Evolutionary conservation across 1,140 invertebrate species (phyloP).

Genomic region (Xylocopa sonorina): DNA sequence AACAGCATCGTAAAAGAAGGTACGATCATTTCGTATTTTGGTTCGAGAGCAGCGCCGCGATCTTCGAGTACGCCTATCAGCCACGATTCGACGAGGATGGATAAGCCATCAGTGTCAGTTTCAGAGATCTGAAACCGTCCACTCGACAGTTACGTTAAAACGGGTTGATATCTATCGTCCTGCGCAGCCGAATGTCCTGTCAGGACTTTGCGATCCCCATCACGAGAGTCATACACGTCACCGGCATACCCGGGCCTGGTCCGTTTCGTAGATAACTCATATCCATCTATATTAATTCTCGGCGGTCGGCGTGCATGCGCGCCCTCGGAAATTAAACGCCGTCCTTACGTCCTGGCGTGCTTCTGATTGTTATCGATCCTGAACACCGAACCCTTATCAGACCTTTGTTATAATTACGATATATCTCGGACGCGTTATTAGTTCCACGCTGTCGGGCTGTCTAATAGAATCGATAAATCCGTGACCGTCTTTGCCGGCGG

Average conservation of each 20-base stretch:
- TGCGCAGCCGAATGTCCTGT: slow-evolving; percentile 74
- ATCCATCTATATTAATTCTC: slow-evolving; percentile 78
- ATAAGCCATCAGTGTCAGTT: slow-evolving; percentile 80
- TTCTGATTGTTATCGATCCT: slow-evolving; percentile 59
- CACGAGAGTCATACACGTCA: slow-evolving; percentile 79
- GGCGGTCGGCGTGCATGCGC: slow-evolving; percentile 51
- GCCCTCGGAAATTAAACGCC: slow-evolving; percentile 66
- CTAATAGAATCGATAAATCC: not conserved
- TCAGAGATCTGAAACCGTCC: slow-evolving; percentile 75
- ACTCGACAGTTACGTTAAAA: slow-evolving; percentile 79
- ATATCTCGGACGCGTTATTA: slow-evolving; percentile 45
- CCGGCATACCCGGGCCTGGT: slow-evolving; percentile 66
- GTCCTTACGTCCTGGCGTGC: slow-evolving; percentile 51
- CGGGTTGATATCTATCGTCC: slow-evolving; percentile 76
- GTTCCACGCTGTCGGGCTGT: not conserved
- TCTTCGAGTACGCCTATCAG: slow-evolving; percentile 40
- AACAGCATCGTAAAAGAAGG: too few relatives aligned
- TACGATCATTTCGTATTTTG: too few relatives aligned
- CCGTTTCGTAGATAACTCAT: slow-evolving; percentile 72
- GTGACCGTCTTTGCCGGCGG: too few relatives aligned
- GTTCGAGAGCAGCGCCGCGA: slow-evolving; percentile 16
- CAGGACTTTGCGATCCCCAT: slow-evolving; percentile 74
- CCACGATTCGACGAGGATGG: slow-evolving; percentile 54
- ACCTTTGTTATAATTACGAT: slow-evolving; percentile 42
- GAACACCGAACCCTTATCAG: slow-evolving; percentile 41